Evolutionary conservation across 1,140 invertebrate genomes (phyloP).

Genomic region (Centruroides sculpturatus): DNA sequence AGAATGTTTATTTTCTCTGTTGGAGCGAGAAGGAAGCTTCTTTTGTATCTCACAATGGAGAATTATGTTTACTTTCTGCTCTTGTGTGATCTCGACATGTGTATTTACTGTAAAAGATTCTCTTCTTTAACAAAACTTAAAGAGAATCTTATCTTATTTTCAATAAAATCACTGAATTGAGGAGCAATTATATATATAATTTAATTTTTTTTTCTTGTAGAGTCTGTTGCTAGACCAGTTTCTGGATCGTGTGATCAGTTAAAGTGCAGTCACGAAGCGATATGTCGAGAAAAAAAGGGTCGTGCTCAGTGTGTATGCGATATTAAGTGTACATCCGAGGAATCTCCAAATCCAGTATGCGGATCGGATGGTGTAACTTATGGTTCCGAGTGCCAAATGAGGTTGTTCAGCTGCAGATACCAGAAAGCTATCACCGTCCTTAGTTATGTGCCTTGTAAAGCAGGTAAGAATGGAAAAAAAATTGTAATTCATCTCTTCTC

Average conservation of each 20-base stretch:
- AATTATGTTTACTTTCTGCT: not conserved
- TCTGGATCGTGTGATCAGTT: slow-evolving; percentile 53
- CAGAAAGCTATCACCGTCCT: slow-evolving; percentile 68
- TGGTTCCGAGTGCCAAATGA: slow-evolving; percentile 54
- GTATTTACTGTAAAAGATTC: not conserved
- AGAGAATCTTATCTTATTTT: not conserved
- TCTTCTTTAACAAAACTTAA: not conserved
- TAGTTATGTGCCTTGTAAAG: slow-evolving; percentile 47
- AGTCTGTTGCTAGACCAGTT: slow-evolving; percentile 25
- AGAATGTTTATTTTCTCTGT: too few species aligned
- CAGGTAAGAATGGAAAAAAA: slow-evolving; percentile 1
- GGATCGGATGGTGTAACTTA: slow-evolving; percentile 67
- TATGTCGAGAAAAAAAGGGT: slow-evolving; percentile 52
- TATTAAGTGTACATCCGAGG: slow-evolving; percentile 21
- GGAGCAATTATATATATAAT: not conserved
- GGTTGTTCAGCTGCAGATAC: slow-evolving; percentile 56
- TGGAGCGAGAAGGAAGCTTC: too few species aligned
- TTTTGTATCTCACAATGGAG: not conserved
- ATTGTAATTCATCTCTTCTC: slow-evolving; percentile 30
- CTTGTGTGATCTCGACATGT: not conserved
- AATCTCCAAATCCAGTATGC: slow-evolving; percentile 43
- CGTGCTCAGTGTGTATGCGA: slow-evolving; percentile 42
- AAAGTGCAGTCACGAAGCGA: slow-evolving; percentile 64
- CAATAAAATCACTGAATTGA: not conserved
- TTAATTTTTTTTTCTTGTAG: not conserved